Conservation (phyloP, 2,888 invertebrate genomes). For the Noctua fimbriata region DNA sequence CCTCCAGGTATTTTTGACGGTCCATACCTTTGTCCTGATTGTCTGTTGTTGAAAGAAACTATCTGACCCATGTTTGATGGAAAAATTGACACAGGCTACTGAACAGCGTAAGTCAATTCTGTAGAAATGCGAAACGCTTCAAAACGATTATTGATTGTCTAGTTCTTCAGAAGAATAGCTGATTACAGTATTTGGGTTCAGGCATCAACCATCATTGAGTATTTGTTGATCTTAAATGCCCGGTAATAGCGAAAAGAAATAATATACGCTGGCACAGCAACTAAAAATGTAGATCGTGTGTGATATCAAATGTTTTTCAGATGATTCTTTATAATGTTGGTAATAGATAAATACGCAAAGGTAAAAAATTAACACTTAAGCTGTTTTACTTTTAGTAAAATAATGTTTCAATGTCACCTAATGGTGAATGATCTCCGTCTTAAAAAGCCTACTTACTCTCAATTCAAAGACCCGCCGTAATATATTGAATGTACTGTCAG, state of each 20-base stretch:
- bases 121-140: background rate
- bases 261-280: background rate
- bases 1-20: no score
- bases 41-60: no score
- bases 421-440: background rate
- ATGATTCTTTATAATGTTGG: background rate
- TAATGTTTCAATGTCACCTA: background rate
- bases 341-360: background rate
- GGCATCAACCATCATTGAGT: background rate
- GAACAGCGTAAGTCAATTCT: no score
- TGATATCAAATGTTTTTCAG: no score
- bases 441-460: background rate
- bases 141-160: background rate
- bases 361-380: background rate
- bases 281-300: background rate
- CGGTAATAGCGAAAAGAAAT: background rate
- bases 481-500: slow-evolving; percentile 1
- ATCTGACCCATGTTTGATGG: no score
- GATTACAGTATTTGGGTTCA: background rate
- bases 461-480: background rate
- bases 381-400: background rate
- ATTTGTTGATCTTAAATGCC: background rate
- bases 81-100: no score
- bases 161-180: background rate
- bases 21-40: no score